These are phyloP conservation scores for Colletes gigas DNA, from an alignment of 1,140 invertebrate genomes.

Conservation along the genomic window DNA sequence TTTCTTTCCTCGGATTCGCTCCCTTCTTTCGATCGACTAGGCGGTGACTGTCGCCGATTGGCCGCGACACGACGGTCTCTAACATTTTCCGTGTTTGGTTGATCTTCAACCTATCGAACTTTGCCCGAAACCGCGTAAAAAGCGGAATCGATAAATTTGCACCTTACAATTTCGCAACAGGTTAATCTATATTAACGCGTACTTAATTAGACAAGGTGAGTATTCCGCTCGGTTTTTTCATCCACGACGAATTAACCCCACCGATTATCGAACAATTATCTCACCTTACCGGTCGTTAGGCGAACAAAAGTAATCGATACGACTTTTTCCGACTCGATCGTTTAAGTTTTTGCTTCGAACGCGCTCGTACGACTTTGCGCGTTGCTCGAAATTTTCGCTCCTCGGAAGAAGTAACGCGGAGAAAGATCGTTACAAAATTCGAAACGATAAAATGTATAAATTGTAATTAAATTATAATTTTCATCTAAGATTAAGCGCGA, in stretches of 20 bases:
- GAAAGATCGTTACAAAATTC: too few species aligned
- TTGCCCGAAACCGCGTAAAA: background rate
- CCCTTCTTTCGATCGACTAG: too few species aligned
- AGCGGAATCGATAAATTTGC: background rate
- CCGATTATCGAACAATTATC: background rate
- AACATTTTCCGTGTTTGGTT: too few species aligned
- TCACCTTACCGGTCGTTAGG: background rate
- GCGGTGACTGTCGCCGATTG: too few species aligned
- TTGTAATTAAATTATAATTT: too few species aligned
- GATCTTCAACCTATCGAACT: background rate
- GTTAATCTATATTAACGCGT: background rate
- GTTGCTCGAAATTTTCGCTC: too few species aligned
- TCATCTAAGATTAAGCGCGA: too few species aligned
- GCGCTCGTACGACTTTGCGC: too few species aligned
- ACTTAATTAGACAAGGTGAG: background rate
- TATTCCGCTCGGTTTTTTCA: background rate
- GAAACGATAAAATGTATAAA: too few species aligned
- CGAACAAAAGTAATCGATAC: background rate
- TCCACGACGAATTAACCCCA: conserved; percentile 1
- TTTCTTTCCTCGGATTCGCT: too few species aligned
- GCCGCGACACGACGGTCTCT: too few species aligned
- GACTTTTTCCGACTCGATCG: background rate
- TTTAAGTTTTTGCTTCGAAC: background rate
- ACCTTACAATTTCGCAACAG: background rate
- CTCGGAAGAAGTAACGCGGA: too few species aligned